These are phyloP conservation scores for Toxotes chatareus DNA, from an alignment of 2,113 vertebrate genomes.

Conservation along the genomic window DNA sequence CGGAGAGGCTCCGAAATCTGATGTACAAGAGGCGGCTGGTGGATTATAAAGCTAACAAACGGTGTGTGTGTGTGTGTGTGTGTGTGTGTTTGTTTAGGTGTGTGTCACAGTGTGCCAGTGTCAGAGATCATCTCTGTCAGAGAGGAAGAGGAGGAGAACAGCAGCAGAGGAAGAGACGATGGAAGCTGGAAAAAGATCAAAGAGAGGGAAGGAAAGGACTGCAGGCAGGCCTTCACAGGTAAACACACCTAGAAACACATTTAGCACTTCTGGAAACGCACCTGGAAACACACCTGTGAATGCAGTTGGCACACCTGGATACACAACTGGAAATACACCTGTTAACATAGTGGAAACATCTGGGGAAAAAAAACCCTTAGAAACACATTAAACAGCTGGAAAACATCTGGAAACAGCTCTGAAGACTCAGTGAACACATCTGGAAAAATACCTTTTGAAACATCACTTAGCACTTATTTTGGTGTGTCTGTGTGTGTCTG, in stretches of 20 bases:
- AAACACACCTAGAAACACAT: slow-evolving; percentile 21
- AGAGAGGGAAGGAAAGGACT: slow-evolving; percentile 60
- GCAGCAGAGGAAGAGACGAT: slow-evolving; percentile 53
- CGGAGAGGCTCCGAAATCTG: neutral
- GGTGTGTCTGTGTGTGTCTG: slow-evolving; percentile 10
- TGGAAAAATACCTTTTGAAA: neutral
- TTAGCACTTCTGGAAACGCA: neutral
- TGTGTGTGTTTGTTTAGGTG: slow-evolving; percentile 71
- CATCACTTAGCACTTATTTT: too few relatives aligned
- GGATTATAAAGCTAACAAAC: neutral
- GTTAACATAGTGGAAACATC: too few relatives aligned
- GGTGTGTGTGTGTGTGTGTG: neutral
- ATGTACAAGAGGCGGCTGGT: neutral
- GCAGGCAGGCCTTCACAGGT: slow-evolving; percentile 91
- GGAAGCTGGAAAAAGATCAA: slow-evolving; percentile 89
- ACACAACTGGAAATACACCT: neutral
- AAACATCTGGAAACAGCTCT: too few relatives aligned
- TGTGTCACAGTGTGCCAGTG: slow-evolving; percentile 78
- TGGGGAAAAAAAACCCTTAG: too few relatives aligned
- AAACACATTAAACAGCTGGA: too few relatives aligned
- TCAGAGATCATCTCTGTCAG: slow-evolving; percentile 90
- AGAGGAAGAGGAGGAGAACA: slow-evolving; percentile 81
- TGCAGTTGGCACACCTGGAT: neutral
- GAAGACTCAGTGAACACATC: neutral
- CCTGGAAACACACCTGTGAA: neutral